A percentile compares a stretch with the other conserved stretches of the same genome.
Evolutionary conservation across 2,888 invertebrate species (phyloP).

Genomic region (Atrina japonica): DNA sequence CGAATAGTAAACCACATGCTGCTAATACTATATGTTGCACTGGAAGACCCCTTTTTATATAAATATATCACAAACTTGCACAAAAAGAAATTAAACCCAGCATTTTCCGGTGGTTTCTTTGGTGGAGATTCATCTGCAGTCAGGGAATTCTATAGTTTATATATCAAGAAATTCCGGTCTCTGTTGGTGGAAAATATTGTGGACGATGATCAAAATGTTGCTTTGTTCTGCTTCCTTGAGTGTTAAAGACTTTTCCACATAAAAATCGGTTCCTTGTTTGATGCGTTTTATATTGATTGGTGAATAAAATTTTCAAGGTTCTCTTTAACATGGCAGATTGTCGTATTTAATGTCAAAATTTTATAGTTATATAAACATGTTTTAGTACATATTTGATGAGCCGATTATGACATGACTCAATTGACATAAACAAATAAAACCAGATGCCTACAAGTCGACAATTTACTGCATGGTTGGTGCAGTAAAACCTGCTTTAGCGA

Average conservation of each 20-base stretch:
- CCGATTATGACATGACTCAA: no score
- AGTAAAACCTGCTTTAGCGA: no score
- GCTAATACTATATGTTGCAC: conserved; percentile 26
- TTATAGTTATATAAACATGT: no score
- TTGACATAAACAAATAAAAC: no score
- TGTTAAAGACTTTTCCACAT: conserved; percentile 32
- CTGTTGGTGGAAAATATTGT: conserved; percentile 34
- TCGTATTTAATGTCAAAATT: no score
- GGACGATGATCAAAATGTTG: conserved; percentile 44
- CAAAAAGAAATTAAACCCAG: conserved; percentile 22
- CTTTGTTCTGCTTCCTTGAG: conserved; percentile 30
- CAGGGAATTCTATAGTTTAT: conserved; percentile 32
- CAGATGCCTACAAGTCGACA: no score
- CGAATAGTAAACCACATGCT: no score
- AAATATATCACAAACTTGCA: conserved; percentile 12
- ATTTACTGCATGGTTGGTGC: no score
- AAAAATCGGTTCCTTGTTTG: conserved; percentile 36
- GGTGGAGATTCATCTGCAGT: conserved; percentile 37
- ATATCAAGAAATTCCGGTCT: conserved; percentile 33
- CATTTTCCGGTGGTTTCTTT: conserved; percentile 40
- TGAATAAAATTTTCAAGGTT: no score
- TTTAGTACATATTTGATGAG: no score
- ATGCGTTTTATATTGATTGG: conserved; percentile 27
- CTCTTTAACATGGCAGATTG: no score
- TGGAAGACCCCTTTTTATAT: conserved; percentile 21